Evolutionary conservation across 1,140 invertebrate genomes (phyloP).

Genomic region (Zaprionus ghesquierei): DNA sequence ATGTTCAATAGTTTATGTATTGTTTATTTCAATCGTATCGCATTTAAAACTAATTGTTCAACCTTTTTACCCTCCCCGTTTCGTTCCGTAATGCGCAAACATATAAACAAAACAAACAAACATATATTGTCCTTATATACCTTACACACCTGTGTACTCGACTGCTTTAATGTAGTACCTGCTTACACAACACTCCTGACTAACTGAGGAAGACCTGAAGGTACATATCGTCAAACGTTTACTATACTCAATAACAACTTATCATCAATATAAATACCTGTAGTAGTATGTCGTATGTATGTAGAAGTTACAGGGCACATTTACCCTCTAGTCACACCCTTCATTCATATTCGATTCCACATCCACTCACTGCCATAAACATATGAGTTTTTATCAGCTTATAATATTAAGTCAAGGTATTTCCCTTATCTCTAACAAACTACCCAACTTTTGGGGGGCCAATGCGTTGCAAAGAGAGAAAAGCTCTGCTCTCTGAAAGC

Average conservation of each 20-base stretch:
- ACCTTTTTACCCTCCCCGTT: conserved; percentile 54
- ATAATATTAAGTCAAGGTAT: background rate
- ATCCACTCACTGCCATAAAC: background rate
- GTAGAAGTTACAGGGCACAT: conserved; percentile 39
- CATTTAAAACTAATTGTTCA: conserved; percentile 70
- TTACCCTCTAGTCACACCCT: background rate
- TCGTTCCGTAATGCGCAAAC: conserved; percentile 39
- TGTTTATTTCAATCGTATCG: conserved; percentile 46
- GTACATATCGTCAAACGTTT: conserved; percentile 70
- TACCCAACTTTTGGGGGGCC: background rate
- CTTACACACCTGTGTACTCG: conserved; percentile 30
- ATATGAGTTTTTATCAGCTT: background rate
- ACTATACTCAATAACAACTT: conserved; percentile 36
- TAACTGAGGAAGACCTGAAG: conserved; percentile 81
- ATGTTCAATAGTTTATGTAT: conserved; percentile 14
- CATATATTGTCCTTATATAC: conserved; percentile 24
- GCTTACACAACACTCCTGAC: conserved; percentile 75
- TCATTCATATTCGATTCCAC: background rate
- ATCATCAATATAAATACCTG: conserved; percentile 44
- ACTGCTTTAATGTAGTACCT: conserved; percentile 64
- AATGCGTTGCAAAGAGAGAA: background rate
- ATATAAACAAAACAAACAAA: conserved; percentile 25
- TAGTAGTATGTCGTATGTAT: conserved; percentile 46
- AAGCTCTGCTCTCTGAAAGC: conserved; percentile 22
- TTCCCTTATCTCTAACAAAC: background rate